phyloP scores from a whole-genome alignment of 2,797 vertebrate species.

The Pangasius djambal region DNA sequence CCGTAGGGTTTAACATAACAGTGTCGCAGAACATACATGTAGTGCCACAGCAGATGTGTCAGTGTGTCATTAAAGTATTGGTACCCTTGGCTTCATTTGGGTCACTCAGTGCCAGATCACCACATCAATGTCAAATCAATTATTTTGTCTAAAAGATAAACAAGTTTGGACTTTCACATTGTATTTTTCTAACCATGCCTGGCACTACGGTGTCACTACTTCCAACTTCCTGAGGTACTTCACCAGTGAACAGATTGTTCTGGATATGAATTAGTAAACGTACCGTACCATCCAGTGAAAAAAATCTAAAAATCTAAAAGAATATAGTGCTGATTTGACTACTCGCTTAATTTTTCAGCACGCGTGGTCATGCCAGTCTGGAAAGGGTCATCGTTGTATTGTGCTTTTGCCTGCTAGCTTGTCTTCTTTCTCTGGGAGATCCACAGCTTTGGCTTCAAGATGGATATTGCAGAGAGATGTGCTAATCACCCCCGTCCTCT shows the following conservation, averaged over 20 bases:
- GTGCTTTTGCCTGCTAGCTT: background rate
- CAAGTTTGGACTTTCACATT: too few relatives aligned
- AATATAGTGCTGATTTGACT: background rate
- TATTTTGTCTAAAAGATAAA: background rate
- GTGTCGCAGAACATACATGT: background rate
- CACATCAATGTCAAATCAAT: background rate
- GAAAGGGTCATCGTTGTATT: background rate
- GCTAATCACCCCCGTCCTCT: constrained; percentile 39
- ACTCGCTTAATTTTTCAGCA: background rate
- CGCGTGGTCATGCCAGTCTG: background rate
- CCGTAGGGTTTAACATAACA: background rate
- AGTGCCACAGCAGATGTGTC: background rate
- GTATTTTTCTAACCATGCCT: background rate
- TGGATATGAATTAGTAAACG: background rate
- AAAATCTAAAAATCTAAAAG: background rate
- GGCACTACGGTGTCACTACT: too few relatives aligned
- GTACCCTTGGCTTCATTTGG: background rate
- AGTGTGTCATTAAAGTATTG: background rate
- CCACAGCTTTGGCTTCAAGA: background rate
- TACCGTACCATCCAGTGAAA: background rate
- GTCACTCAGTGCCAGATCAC: background rate
- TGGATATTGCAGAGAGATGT: constrained; percentile 36
- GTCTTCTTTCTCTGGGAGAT: background rate
- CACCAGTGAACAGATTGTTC: background rate
- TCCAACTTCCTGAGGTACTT: background rate